Evolutionary conservation across 2,113 vertebrate genomes (phyloP), one percentile per base, ranked within the genome.

Genomic region (Prionailurus bengalensis): DNA sequence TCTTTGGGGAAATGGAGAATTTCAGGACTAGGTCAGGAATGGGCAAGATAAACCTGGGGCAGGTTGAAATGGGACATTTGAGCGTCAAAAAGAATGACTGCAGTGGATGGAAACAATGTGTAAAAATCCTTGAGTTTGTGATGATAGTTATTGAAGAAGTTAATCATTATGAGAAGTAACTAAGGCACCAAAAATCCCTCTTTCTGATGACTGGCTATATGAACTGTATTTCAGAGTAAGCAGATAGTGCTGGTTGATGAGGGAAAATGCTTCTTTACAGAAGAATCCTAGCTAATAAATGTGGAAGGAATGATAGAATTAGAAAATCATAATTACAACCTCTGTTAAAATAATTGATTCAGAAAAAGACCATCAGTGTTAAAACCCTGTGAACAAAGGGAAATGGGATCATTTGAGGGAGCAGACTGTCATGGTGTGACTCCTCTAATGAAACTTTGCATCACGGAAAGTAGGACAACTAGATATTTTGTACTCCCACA

Each of bases 331-430:
- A 45, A 81, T 82, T 85, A 36, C 1, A 86, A 14, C 29, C 27
- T n/a, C 74, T 80, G 33, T 73, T 82, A 91, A 87, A 92, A 73
- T 90, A 87, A 7, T 73, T 83, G 23, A 66, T 78, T 91, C 42
- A 94, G 66, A 29, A 82, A 87, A 79, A 83, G 68, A 53, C 39
- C 3, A 13, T 76, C 23, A 73, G 0, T 91, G 63, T 92, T 78
- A 87, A 90, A 97, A 84, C 42, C 4, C 12, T 95, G 4, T 10
- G 11, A 81, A 92, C n/a, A 91, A 87, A 93, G 48, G n/a, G 39
- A 87, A 84, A 55, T 68, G 42, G 68, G 68, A 89, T 45, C 11
- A 33, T 82, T 89, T 70, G 74, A 87, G 63, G 29, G 33, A 45
- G 58, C 45, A 73, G 29, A 29, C n/a, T 84, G 12, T 94, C 29